These are phyloP conservation scores for Xiphophorus hellerii DNA, from an alignment of 2,113 vertebrate species.

Conservation along the genomic window DNA sequence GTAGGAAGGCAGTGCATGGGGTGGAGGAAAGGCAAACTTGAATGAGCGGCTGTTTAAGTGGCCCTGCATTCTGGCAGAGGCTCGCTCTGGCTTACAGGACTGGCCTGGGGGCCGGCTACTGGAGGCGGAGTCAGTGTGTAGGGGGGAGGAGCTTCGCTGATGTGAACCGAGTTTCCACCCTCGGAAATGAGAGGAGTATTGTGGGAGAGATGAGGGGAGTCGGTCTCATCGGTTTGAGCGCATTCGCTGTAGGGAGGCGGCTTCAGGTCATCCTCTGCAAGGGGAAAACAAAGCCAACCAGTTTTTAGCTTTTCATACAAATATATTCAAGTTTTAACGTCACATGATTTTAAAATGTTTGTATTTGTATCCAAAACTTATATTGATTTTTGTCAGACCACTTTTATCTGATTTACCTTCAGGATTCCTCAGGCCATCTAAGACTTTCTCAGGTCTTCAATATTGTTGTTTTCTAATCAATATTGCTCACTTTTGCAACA, in stretches of 20 bases:
- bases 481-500: no score
- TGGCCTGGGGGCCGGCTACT: conserved; percentile 30
- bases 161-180: conserved; percentile 63
- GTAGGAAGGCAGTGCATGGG: conserved; percentile 71
- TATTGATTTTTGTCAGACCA: no score
- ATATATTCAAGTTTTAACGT: no score
- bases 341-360: no score
- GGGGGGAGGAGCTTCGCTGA: conserved; percentile 83
- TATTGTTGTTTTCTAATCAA: no score
- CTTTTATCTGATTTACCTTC: no score
- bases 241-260: conserved; percentile 86
- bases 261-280: conserved; percentile 83
- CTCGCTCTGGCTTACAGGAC: conserved; percentile 42
- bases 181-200: conserved; percentile 68
- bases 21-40: conserved; percentile 62
- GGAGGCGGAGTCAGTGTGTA: conserved; percentile 71
- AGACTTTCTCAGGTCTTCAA: no score
- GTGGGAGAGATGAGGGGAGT: conserved; percentile 50
- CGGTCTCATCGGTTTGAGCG: conserved; percentile 53
- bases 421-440: no score
- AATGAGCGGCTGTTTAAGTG: conserved; percentile 49
- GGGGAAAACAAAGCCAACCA: neutral
- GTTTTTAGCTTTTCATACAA: neutral
- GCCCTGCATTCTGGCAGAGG: conserved; percentile 50
- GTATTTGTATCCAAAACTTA: no score